Conservation (phyloP, 2,113 vertebrate species). For the Daboia siamensis region DNA sequence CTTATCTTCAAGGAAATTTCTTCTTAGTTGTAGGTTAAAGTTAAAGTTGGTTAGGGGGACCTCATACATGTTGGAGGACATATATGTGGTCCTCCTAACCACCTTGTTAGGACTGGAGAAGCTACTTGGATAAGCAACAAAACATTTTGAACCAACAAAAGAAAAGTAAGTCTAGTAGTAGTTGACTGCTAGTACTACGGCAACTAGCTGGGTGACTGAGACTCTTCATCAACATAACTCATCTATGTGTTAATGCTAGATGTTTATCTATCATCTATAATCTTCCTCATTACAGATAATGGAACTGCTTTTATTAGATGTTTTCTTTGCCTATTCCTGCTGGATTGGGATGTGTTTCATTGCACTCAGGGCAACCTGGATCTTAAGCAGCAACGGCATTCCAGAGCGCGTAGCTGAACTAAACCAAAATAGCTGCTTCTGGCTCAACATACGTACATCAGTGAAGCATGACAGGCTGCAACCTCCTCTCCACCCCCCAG, state of each 20-base stretch:
- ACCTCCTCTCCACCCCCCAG: neutral
- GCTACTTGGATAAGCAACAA: neutral
- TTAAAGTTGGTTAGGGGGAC: neutral
- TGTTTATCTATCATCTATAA: neutral
- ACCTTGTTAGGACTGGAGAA: neutral
- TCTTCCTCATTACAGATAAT: neutral
- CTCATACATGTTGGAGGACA: neutral
- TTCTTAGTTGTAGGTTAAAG: neutral
- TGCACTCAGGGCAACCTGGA: neutral
- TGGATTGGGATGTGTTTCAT: neutral
- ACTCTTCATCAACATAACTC: neutral
- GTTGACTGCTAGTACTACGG: neutral
- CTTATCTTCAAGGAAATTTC: neutral
- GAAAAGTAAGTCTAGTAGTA: neutral
- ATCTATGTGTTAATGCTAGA: neutral
- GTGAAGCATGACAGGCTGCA: neutral
- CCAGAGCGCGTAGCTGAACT: too few species aligned
- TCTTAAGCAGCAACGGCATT: neutral
- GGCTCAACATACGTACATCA: neutral
- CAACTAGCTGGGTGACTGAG: neutral
- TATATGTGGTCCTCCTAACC: neutral
- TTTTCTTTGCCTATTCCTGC: neutral
- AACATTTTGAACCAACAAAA: neutral
- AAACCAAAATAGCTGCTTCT: too few species aligned
- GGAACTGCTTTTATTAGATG: neutral